These are phyloP conservation scores for Drosophila mayaguana DNA, from an alignment of 2,888 invertebrate genomes.

Conservation along the genomic window DNA sequence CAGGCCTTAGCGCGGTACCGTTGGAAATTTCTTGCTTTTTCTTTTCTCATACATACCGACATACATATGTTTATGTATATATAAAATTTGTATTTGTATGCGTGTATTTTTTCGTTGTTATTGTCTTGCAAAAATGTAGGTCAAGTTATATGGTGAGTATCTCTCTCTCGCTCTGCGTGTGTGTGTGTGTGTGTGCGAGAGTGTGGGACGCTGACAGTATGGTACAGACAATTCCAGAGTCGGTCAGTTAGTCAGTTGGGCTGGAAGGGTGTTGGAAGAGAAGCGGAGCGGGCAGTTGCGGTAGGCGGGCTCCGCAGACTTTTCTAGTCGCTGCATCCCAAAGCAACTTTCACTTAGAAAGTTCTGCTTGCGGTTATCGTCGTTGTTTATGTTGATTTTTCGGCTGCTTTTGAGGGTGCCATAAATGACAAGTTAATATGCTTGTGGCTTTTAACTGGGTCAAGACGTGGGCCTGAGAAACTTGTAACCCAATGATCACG, in stretches of 20 bases:
- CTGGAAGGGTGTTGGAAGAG: slow-evolving; percentile 7
- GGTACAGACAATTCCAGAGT: slow-evolving; percentile 37
- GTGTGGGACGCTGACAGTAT: slow-evolving; percentile 70
- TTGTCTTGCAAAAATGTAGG: slow-evolving; percentile 82
- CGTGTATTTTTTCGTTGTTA: slow-evolving; percentile 68
- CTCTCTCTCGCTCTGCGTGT: slow-evolving; percentile 13
- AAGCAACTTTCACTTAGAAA: slow-evolving; percentile 84
- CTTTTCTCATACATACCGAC: slow-evolving; percentile 65
- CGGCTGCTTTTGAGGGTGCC: slow-evolving; percentile 47
- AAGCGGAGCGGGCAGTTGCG: slow-evolving; percentile 5
- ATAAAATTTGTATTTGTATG: slow-evolving; percentile 53
- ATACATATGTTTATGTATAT: background rate
- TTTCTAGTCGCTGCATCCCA: slow-evolving; percentile 75
- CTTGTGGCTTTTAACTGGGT: slow-evolving; percentile 60
- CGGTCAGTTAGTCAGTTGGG: slow-evolving; percentile 35
- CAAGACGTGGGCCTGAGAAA: slow-evolving; percentile 61
- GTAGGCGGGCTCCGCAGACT: slow-evolving; percentile 50
- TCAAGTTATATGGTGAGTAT: slow-evolving; percentile 82
- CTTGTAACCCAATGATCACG: slow-evolving; percentile 28
- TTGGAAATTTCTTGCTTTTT: slow-evolving; percentile 84
- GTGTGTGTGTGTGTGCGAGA: slow-evolving; percentile 34
- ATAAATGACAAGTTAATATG: slow-evolving; percentile 55
- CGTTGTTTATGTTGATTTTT: slow-evolving; percentile 50
- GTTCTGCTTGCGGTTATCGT: slow-evolving; percentile 82
- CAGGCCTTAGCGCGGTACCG: slow-evolving; percentile 74